A percentile compares a stretch with the other conserved stretches of the same genome.
These are phyloP conservation scores for Galaxias olidus DNA, from an alignment of 2,797 vertebrate species.

Conservation along the genomic window DNA sequence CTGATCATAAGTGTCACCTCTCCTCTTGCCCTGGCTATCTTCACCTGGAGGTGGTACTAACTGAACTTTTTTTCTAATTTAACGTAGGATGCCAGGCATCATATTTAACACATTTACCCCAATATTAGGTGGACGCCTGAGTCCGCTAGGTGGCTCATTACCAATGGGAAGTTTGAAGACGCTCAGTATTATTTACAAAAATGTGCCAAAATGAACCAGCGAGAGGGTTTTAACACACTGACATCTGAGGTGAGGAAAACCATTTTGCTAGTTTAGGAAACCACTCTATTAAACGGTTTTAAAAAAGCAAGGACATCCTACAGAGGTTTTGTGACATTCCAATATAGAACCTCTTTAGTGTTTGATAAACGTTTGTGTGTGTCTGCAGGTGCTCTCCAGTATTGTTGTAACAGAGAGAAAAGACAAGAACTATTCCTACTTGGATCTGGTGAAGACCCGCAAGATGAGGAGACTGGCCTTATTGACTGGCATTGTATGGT, in stretches of 20 bases:
- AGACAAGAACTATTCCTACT: constrained; percentile 74
- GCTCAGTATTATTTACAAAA: constrained; percentile 61
- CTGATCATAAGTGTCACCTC: constrained; percentile 55
- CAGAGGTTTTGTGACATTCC: too few species aligned
- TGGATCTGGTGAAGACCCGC: constrained; percentile 82
- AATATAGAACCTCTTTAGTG: too few species aligned
- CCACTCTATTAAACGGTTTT: too few species aligned
- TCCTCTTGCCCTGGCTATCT: constrained; percentile 71
- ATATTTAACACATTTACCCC: background rate
- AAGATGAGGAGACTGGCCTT: constrained; percentile 77
- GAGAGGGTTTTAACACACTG: constrained; percentile 38
- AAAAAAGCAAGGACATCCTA: too few species aligned
- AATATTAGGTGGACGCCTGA: constrained; percentile 57
- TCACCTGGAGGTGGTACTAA: constrained; percentile 73
- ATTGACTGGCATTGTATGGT: constrained; percentile 81
- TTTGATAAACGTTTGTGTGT: too few species aligned
- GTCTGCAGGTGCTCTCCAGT: constrained; percentile 63
- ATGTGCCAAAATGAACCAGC: constrained; percentile 73
- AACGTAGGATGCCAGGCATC: too few species aligned
- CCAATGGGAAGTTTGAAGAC: constrained; percentile 42
- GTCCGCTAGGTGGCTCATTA: constrained; percentile 57
- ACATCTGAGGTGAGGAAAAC: constrained; percentile 62
- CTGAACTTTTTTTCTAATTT: background rate
- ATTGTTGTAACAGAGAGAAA: constrained; percentile 56
- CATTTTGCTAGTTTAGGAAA: too few species aligned